Conservation (phyloP, 2,113 vertebrate genomes). For the Gymnogyps californianus region DNA sequence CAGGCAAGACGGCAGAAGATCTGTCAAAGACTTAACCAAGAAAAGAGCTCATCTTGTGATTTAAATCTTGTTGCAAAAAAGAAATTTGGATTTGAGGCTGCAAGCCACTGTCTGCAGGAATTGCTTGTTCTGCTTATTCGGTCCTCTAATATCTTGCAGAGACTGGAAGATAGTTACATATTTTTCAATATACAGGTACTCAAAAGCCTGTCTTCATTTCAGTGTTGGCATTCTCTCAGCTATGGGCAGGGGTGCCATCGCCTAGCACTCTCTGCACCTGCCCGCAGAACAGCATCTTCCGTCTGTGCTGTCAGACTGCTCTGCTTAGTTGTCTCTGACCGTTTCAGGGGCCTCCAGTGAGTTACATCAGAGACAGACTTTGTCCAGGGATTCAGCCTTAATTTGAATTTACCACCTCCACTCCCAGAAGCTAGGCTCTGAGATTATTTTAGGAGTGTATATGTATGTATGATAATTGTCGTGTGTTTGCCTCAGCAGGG, state of each 20-base stretch:
- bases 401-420: background rate
- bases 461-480: background rate
- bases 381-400: background rate
- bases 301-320: background rate
- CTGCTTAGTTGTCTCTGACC: background rate
- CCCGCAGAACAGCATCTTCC: background rate
- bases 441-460: background rate
- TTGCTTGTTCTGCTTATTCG: background rate
- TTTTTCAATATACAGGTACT: background rate
- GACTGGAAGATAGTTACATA: background rate
- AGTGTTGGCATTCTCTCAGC: background rate
- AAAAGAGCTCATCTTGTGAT: background rate
- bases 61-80: background rate
- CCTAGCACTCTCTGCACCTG: background rate
- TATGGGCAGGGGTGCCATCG: background rate
- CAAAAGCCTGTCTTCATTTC: background rate
- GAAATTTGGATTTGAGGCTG: background rate
- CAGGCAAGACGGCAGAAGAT: background rate
- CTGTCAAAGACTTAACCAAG: background rate
- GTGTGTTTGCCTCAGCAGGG: slow-evolving; percentile 2
- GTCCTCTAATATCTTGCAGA: background rate
- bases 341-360: background rate
- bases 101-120: background rate
- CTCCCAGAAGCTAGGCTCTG: background rate
- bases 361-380: background rate